Evolutionary conservation across 2,888 invertebrate genomes (phyloP).

Genomic region (Nasonia oneida): DNA sequence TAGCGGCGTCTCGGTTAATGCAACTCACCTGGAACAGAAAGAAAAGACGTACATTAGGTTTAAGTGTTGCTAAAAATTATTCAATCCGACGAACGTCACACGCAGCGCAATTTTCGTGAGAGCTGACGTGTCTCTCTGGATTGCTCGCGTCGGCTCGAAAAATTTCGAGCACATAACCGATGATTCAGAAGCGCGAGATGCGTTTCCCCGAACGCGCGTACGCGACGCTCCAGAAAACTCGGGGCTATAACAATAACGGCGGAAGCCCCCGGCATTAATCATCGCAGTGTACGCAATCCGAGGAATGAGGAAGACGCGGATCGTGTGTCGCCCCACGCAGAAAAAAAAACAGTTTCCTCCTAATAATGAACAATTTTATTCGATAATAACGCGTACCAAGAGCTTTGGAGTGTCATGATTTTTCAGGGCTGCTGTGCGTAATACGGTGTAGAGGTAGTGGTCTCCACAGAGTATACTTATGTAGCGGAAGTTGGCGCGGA

Average conservation of each 20-base stretch:
- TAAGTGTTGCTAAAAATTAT: background rate
- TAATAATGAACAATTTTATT: no score
- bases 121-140: background rate
- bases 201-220: background rate
- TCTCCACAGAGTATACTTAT: background rate
- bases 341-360: no score
- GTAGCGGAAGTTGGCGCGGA: background rate
- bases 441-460: background rate
- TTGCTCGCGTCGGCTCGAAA: background rate
- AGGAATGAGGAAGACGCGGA: conserved; percentile 25
- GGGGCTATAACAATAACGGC: background rate
- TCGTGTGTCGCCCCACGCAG: conserved; percentile 19
- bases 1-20: background rate
- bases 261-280: conserved; percentile 22
- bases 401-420: background rate
- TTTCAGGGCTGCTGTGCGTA: background rate
- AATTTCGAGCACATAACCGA: background rate
- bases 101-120: background rate
- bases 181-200: background rate
- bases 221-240: background rate
- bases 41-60: conserved; percentile 1
- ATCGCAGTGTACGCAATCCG: conserved; percentile 11
- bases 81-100: background rate
- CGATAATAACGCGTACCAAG: background rate
- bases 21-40: conserved; percentile 52